Base-by-base conservation (phyloP, 2,888 invertebrate species). In the Oxystoma pomonae region DNA sequence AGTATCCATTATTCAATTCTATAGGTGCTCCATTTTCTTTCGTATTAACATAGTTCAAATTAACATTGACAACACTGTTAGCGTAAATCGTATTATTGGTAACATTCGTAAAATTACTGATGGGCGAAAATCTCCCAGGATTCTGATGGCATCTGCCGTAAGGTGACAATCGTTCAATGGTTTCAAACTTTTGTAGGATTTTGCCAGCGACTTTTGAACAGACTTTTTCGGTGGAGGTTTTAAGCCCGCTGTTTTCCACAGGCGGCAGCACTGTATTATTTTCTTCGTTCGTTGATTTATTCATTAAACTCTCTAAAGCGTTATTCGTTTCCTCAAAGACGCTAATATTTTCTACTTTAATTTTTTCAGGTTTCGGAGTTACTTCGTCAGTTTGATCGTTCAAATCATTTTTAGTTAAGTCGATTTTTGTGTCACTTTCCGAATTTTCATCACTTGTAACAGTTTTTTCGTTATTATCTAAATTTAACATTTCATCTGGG, bases 1-100 rank as follows among this genome's bases (percentile, higher is more conserved):
- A 72, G 58, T 72, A 71, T 17, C 70, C 71, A 58, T 72, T 73
- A 63, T 72, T 74, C 53, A 70, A 61, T 55, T 69, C 65, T 20
- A 57, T n/a, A 19, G 63, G 50, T n/a, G 63, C 60, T 69, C 73
- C 58, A 57, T 72, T 69, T 70, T 75, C 62, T 35, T 59, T 71
- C 55, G 57, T 59, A 70, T 55, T 60, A n/a, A 22, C n/a, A 55
- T 57, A 64, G 18, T 68, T 68, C 1, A 67, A 12, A 21, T 66
- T 66, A 2, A 67, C 62, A 19, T 66, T 67, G 1, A 63, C 20
- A 7, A 63, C 49, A 57, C 66, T 67, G 21, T 62, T 67, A 50
- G 64, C 63, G n/a, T 60, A 64, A 18, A 59, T 62, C 1, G 65
- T 64, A 20, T 67, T 67, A 49, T 66, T 67, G 20, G 64, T 66